Evolutionary conservation across 2,888 invertebrate species (phyloP), one percentile per base, ranked within the genome.

Genomic region (Emmelina monodactyla): DNA sequence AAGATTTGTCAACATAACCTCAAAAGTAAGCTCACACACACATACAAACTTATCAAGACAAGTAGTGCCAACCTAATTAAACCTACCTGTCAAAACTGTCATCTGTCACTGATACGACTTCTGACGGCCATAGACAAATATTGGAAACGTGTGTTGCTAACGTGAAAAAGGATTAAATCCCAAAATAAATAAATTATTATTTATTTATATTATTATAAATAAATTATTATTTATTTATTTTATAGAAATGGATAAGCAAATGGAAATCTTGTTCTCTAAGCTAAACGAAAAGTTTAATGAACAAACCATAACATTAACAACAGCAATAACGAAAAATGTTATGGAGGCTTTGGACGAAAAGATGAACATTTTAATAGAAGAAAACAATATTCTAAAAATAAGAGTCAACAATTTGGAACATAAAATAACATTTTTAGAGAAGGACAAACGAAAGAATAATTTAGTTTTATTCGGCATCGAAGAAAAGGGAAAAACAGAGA

Each of bases 401-500:
- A 35, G 28, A 35, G 15, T 40, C 16, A 33, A 13, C 4, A n/a
- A 28, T 5, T n/a, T 37, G 13, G 35, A 40, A 29, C 35, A 34
- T 16, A 37, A 36, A 34, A 3, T 33, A 9, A 35, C n/a, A 12
- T 14, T 3, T 9, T 2, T 33, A 2, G 38, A 40, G 13, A 37
- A 22, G 34, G 35, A 31, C 6, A 31, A 31, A 32, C 28, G 35
- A 16, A 37, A 34, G 22, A 14, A 32, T 11, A 37, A 40, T 28
- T 15, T 40, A n/a, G 14, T 38, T 2, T 33, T 40, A 6, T 40
- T 38, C 16, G 40, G 40, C 12, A 14, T 38, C 2, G 36, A 40
- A n/a, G 38, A 36, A 22, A 35, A 25, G 9, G 40, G 40, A 22
- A 40, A 40, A 31, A 32, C 22, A n/a, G 40, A 40, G n/a, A 6